These are phyloP conservation scores for Drosophila mercatorum DNA, from an alignment of 2,888 invertebrate genomes.

Conservation along the genomic window DNA sequence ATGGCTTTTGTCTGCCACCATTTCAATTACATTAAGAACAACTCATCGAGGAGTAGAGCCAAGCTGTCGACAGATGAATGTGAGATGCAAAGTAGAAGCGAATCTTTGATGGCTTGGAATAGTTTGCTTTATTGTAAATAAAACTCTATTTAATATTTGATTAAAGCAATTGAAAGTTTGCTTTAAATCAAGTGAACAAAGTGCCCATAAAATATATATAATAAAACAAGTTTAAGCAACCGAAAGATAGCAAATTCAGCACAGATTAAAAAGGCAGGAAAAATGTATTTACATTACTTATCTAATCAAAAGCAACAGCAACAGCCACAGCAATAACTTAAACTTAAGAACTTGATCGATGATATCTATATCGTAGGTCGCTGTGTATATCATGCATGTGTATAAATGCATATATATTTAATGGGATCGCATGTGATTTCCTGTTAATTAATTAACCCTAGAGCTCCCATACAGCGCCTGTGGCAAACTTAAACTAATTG, in stretches of 20 bases:
- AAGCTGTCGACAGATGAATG: conserved; percentile 13
- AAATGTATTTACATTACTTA: not conserved
- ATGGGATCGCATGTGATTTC: not conserved
- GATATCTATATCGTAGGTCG: not conserved
- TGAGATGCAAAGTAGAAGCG: not conserved
- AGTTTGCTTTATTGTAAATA: not conserved
- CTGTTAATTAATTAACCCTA: not conserved
- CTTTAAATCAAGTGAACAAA: too few relatives aligned
- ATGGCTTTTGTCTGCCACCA: conserved; percentile 31
- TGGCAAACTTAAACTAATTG: not conserved
- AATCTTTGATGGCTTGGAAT: not conserved
- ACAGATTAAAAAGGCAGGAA: not conserved
- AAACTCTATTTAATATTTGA: not conserved
- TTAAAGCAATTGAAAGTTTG: not conserved
- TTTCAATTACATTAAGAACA: conserved; percentile 59
- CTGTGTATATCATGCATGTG: not conserved
- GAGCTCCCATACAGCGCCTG: not conserved
- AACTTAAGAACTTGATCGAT: not conserved
- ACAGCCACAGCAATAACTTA: not conserved
- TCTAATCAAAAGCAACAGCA: not conserved
- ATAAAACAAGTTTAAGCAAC: too few relatives aligned
- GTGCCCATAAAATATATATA: too few relatives aligned
- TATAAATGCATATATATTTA: not conserved
- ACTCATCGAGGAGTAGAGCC: conserved; percentile 18
- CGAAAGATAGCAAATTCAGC: not conserved